Conservation (phyloP, 2,113 vertebrate genomes). For the Mormyrus lacerda region DNA sequence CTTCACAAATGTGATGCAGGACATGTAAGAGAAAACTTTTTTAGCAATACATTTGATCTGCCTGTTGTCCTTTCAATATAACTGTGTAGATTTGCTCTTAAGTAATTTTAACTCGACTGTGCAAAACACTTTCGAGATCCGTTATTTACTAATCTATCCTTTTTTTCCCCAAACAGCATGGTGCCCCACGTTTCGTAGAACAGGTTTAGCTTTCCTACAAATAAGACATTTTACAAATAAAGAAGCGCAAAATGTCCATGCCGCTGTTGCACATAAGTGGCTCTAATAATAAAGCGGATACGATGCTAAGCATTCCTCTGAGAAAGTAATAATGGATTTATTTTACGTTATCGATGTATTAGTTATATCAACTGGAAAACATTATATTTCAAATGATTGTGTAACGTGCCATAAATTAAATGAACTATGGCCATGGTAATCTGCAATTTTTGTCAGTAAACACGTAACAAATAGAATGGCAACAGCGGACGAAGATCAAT, state of each 20-base stretch:
- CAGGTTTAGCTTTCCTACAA: neutral
- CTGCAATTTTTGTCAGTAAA: neutral
- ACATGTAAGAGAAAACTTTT: neutral
- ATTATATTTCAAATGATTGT: neutral
- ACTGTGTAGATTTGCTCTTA: neutral
- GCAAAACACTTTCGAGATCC: neutral
- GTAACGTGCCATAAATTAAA: neutral
- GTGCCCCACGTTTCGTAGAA: neutral
- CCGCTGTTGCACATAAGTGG: neutral
- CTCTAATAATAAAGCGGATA: neutral
- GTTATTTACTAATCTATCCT: neutral
- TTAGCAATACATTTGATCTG: neutral
- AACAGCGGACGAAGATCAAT: neutral
- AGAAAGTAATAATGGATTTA: neutral
- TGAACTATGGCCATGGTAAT: neutral
- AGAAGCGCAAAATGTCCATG: neutral
- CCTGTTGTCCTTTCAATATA: neutral
- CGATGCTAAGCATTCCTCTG: neutral
- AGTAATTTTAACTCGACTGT: neutral
- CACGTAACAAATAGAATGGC: neutral
- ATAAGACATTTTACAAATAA: neutral
- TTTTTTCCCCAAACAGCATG: neutral
- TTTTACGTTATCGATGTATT: neutral
- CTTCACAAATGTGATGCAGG: neutral
- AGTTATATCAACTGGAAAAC: neutral